Evolutionary conservation across 2,888 invertebrate genomes (phyloP).

Genomic region (Girardia tigrina): DNA sequence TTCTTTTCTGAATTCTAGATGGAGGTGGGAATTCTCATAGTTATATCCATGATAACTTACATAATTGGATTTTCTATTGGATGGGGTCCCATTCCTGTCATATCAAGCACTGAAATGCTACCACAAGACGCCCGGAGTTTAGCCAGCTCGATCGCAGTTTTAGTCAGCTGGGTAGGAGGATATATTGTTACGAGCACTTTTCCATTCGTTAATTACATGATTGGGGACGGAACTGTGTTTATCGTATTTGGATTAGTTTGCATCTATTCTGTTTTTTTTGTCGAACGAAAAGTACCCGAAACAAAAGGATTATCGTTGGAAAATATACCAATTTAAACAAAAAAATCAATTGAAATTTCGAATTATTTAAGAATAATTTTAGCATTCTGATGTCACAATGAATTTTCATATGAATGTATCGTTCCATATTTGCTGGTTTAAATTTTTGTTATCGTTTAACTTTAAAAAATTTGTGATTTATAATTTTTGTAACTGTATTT

Average conservation of each 20-base stretch:
- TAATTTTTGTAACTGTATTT: too few relatives aligned
- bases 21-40: constrained; percentile 39
- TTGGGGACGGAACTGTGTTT: constrained; percentile 56
- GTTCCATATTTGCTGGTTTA: too few relatives aligned
- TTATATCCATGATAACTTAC: constrained; percentile 44
- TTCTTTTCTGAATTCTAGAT: too few relatives aligned
- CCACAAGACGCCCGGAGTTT: constrained; percentile 67
- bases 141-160: constrained; percentile 73
- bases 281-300: constrained; percentile 72
- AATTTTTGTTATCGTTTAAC: too few relatives aligned
- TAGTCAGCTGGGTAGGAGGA: constrained; percentile 58
- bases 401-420: too few relatives aligned
- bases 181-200: constrained; percentile 48
- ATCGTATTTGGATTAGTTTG: constrained; percentile 68
- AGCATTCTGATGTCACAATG: too few relatives aligned
- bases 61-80: constrained; percentile 49
- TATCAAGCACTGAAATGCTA: constrained; percentile 55
- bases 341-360: too few relatives aligned
- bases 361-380: too few relatives aligned
- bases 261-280: constrained; percentile 63
- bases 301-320: constrained; percentile 79
- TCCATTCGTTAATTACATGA: constrained; percentile 39
- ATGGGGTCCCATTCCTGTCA: constrained; percentile 51
- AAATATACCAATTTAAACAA: constrained; percentile 60
- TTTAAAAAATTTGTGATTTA: too few relatives aligned